phyloP scores from a whole-genome alignment of 2,888 invertebrate species.

The Drosophila pseudotakahashii region DNA sequence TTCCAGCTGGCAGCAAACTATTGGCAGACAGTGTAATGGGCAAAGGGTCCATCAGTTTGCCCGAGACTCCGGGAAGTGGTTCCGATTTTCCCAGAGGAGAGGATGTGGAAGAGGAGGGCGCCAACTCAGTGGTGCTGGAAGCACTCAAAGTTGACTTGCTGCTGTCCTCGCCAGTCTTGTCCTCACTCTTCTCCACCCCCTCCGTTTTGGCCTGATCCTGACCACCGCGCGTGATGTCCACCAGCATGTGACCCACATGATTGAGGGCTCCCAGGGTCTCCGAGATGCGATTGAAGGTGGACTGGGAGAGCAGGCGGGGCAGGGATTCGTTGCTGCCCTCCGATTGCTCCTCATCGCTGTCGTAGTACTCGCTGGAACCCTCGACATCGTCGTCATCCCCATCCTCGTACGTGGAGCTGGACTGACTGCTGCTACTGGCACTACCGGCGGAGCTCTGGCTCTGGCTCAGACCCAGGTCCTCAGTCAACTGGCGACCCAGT shows the following conservation, averaged over 20 bases:
- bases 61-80: slow-evolving; percentile 49
- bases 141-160: not conserved
- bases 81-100: slow-evolving; percentile 34
- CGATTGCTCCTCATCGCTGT: slow-evolving; percentile 69
- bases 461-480: slow-evolving; percentile 43
- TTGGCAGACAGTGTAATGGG: slow-evolving; percentile 61
- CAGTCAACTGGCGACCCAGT: slow-evolving; percentile 52
- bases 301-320: slow-evolving; percentile 86
- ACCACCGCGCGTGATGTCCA: slow-evolving; percentile 89
- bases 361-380: slow-evolving; percentile 77
- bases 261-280: slow-evolving; percentile 92
- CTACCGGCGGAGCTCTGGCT: slow-evolving; percentile 55
- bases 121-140: slow-evolving; percentile 28
- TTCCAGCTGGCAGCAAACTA: slow-evolving; percentile 61
- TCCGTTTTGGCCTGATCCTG: slow-evolving; percentile 68
- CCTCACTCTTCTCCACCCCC: slow-evolving; percentile 19
- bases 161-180: slow-evolving; percentile 3
- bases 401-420: slow-evolving; percentile 52
- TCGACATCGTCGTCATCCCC: slow-evolving; percentile 65
- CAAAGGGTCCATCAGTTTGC: slow-evolving; percentile 63
- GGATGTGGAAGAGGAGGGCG: not conserved
- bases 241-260: slow-evolving; percentile 93
- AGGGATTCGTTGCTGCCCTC: slow-evolving; percentile 75
- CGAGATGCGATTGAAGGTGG: slow-evolving; percentile 87
- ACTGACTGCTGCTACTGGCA: slow-evolving; percentile 44